A percentile compares a stretch with the other conserved stretches of the same genome.
Conservation (phyloP, 2,113 vertebrate genomes). For the Mustelus asterias region DNA sequence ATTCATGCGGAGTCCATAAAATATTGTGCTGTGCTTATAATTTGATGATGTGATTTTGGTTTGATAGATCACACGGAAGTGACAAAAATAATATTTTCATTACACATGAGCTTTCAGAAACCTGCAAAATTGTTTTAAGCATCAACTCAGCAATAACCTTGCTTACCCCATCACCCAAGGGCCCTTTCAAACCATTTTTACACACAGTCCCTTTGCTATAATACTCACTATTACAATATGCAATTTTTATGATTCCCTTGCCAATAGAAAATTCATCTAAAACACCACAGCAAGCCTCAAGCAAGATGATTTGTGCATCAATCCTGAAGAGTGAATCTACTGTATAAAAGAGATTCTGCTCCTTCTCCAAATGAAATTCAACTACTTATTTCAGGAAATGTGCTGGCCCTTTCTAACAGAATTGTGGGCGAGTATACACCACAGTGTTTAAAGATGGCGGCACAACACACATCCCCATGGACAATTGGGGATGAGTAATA, state of each 20-base stretch:
- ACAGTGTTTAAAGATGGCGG: background rate
- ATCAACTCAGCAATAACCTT: background rate
- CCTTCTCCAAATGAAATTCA: background rate
- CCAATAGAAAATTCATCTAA: conserved; percentile 10
- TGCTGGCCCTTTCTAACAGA: background rate
- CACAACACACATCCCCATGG: background rate
- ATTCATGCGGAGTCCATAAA: background rate
- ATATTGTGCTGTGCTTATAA: background rate
- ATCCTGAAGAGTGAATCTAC: background rate
- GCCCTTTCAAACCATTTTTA: background rate
- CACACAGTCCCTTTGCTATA: background rate
- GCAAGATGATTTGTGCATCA: background rate
- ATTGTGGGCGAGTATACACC: background rate
- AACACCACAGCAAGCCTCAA: background rate
- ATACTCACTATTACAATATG: background rate
- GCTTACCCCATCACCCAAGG: background rate
- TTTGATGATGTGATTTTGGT: background rate
- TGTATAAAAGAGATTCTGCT: background rate
- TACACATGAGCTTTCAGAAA: background rate
- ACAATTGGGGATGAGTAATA: background rate
- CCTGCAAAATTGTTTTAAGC: background rate
- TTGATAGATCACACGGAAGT: background rate
- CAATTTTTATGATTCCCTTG: background rate
- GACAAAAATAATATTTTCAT: conserved; percentile 8
- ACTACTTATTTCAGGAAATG: background rate